A percentile compares a stretch with the other conserved stretches of the same genome.
Evolutionary conservation across 2,113 vertebrate genomes (phyloP).

Genomic region (Regulus satrapa): DNA sequence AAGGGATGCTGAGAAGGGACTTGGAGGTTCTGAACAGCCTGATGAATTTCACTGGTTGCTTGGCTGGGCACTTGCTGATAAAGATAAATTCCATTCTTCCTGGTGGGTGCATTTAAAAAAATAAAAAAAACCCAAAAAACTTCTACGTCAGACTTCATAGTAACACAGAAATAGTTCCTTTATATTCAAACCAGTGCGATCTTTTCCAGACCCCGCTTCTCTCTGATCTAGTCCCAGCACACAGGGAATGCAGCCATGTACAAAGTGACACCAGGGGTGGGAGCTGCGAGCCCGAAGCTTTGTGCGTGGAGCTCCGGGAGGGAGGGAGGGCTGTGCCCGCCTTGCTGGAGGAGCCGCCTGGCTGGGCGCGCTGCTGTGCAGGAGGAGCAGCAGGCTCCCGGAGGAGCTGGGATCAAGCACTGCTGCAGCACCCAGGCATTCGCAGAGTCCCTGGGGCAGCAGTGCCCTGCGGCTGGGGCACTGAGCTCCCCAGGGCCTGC

Average conservation of each 20-base stretch:
- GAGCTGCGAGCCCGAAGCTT: background rate
- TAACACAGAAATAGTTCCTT: background rate
- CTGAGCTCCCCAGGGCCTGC: background rate
- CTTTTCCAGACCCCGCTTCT: background rate
- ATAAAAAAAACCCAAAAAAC: too few species aligned
- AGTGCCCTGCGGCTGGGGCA: too few species aligned
- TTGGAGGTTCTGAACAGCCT: background rate
- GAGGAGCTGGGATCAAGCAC: fast-evolving
- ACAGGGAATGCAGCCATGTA: fast-evolving
- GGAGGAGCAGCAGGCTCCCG: background rate
- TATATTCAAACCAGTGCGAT: too few species aligned
- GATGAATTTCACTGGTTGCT: background rate
- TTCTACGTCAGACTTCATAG: background rate
- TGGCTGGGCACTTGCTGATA: background rate
- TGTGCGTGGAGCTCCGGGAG: fast-evolving
- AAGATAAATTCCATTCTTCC: background rate
- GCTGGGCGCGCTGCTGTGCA: fast-evolving
- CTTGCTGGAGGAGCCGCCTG: fast-evolving
- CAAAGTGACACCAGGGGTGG: background rate
- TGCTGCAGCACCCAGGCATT: too few species aligned
- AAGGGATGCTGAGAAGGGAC: background rate
- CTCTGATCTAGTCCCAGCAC: fast-evolving
- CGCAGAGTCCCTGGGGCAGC: too few species aligned
- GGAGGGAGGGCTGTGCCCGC: background rate
- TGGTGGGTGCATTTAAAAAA: background rate